Evolutionary conservation across 1,140 invertebrate genomes (phyloP), one percentile per base, ranked within the genome.

Genomic region (Elysia chlorotica): DNA sequence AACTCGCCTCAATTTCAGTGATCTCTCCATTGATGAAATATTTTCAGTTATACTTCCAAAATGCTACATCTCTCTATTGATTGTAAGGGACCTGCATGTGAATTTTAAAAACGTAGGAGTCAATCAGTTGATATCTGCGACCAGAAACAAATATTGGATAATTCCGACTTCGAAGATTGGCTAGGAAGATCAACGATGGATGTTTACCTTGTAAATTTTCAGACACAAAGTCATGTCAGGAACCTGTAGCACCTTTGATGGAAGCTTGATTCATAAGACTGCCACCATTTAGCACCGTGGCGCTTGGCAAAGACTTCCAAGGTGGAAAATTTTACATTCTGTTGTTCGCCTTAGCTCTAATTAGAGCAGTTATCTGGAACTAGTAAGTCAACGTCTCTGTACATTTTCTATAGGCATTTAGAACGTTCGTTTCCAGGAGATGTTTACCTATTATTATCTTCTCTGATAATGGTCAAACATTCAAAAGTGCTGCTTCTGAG

Each of bases 291-390:
- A 37, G 31, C 2, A 36, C 33, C 10, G 30, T 30, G 21, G 65
- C 31, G 19, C 33, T 66, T n/a, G 65, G 65, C 38, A 37, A 17
- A 19, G 65, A 66, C 33, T 66, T 37, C 23, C 33, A 3, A 19
- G 65, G 36, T 30, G 19, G 4, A 36, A 66, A 66, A 38, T 36
- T 66, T 23, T 66, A 66, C 23, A 37, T 66, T 37, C 37, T 66
- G 5, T 23, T 66, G 31, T 66, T 66, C 37, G 38, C 65, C 38
- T 66, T 31, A 37, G 65, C 19, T 4, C 31, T 66, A 37, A 38
- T 23, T 14, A 35, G 65, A 66, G 33, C 65, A 19, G 30, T 66
- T 36, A 59, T 28, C 28, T 59, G 6, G 56, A 59, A 25, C 28
- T 59, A 25, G 56, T 59, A 25, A 30, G 6, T 23, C 17, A 17